phyloP scores from a whole-genome alignment of 2,888 invertebrate species.

The Melanostoma mellinum region DNA sequence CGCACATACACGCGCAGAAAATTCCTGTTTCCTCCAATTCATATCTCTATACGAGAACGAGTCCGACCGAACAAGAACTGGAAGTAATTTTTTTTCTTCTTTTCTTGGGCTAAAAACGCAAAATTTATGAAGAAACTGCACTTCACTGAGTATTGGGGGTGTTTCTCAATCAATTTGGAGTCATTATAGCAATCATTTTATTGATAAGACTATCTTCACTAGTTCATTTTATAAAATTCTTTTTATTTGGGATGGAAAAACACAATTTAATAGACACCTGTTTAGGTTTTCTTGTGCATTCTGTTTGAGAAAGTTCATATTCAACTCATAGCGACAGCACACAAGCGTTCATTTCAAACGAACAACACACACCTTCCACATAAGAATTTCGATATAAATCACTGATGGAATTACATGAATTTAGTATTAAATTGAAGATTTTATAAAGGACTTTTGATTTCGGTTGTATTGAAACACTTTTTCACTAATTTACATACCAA shows the following conservation, averaged over 20 bases:
- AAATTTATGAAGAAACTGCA: slow-evolving; percentile 52
- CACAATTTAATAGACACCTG: slow-evolving; percentile 70
- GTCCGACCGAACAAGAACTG: slow-evolving; percentile 37
- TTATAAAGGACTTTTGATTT: slow-evolving; percentile 22
- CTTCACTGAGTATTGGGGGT: slow-evolving; percentile 8
- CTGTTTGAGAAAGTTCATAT: slow-evolving; percentile 69
- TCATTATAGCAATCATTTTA: slow-evolving; percentile 21
- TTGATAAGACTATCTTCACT: slow-evolving; percentile 14
- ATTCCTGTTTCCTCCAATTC: slow-evolving; percentile 60
- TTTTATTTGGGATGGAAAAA: slow-evolving; percentile 52
- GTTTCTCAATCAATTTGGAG: slow-evolving; percentile 12
- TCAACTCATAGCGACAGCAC: slow-evolving; percentile 7
- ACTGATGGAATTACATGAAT: slow-evolving; percentile 18
- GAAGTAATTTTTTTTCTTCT: slow-evolving; percentile 38
- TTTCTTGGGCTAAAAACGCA: slow-evolving; percentile 59
- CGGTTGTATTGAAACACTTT: slow-evolving; percentile 50
- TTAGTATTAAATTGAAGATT: slow-evolving; percentile 42
- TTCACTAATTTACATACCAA: slow-evolving; percentile 87
- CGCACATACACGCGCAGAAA: slow-evolving; percentile 45
- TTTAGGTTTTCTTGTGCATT: slow-evolving; percentile 55
- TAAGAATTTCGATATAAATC: slow-evolving; percentile 27
- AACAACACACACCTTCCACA: slow-evolving; percentile 60
- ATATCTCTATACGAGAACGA: slow-evolving; percentile 22
- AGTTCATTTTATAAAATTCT: slow-evolving; percentile 36
- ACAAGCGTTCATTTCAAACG: slow-evolving; percentile 57